These are phyloP conservation scores for Nannospalax galili DNA, from an alignment of 2,113 vertebrate species.

Conservation along the genomic window DNA sequence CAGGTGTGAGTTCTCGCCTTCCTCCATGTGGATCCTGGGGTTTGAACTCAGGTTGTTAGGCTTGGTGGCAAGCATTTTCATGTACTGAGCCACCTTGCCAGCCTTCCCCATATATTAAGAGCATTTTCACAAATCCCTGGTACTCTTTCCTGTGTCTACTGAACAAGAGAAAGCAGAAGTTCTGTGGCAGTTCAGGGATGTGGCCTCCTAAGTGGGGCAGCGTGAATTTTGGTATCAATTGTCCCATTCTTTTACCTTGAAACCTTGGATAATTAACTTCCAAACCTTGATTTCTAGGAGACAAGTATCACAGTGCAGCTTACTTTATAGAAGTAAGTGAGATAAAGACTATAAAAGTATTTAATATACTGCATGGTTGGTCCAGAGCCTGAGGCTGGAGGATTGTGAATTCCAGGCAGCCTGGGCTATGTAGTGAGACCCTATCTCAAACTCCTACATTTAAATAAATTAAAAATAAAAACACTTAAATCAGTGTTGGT, in stretches of 20 bases:
- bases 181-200: neutral
- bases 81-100: neutral
- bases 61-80: neutral
- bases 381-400: neutral
- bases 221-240: neutral
- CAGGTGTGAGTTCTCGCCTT: too few species aligned
- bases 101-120: neutral
- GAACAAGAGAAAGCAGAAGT: neutral
- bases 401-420: neutral
- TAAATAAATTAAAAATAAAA: too few species aligned
- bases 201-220: neutral
- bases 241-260: conserved; percentile 14
- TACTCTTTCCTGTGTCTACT: neutral
- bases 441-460: neutral
- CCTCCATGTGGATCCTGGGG: neutral
- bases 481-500: too few species aligned
- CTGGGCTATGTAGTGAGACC: neutral
- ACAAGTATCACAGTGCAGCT: neutral
- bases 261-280: neutral
- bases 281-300: conserved; percentile 30
- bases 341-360: conserved; percentile 12
- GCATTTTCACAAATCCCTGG: neutral
- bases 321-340: conserved; percentile 40
- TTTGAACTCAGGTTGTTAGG: neutral
- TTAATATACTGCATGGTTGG: neutral